Percentiles rank a stretch among this genome's conserved stretches.
Conservation (phyloP, 2,888 invertebrate genomes). For the Brachypterus glaber region DNA sequence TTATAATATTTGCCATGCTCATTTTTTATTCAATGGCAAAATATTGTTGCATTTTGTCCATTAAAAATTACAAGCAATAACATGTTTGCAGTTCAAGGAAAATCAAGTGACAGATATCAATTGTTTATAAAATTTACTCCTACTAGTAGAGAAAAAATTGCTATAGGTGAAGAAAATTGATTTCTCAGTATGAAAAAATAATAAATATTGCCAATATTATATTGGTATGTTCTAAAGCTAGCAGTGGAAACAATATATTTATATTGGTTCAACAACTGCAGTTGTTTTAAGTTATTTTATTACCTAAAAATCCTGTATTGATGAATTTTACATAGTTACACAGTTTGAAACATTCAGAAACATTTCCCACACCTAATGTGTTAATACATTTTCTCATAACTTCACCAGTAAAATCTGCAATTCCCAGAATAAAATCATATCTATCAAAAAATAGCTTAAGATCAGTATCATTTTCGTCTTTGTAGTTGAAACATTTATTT, state of each 20-base stretch:
- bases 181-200: too few relatives aligned
- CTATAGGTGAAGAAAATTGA: too few relatives aligned
- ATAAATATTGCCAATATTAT: too few relatives aligned
- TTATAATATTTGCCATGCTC: too few relatives aligned
- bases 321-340: conserved; percentile 63
- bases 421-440: conserved; percentile 56
- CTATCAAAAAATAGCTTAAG: conserved; percentile 37
- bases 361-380: conserved; percentile 66
- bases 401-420: conserved; percentile 84
- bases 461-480: conserved; percentile 19
- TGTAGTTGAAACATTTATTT: conserved; percentile 29
- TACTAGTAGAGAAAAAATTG: too few relatives aligned
- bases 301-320: conserved; percentile 54
- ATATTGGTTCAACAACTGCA: neutral
- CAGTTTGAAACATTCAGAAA: conserved; percentile 58
- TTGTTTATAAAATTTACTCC: too few relatives aligned
- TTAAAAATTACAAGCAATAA: too few relatives aligned
- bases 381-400: conserved; percentile 83
- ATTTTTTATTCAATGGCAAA: too few relatives aligned
- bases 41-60: too few relatives aligned
- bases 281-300: conserved; percentile 2
- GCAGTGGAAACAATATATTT: neutral
- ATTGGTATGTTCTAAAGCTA: too few relatives aligned
- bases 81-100: too few relatives aligned
- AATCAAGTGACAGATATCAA: too few relatives aligned